A percentile compares a stretch with the other conserved stretches of the same genome.
Conservation (phyloP, 2,113 vertebrate genomes). For the Cromileptes altivelis region DNA sequence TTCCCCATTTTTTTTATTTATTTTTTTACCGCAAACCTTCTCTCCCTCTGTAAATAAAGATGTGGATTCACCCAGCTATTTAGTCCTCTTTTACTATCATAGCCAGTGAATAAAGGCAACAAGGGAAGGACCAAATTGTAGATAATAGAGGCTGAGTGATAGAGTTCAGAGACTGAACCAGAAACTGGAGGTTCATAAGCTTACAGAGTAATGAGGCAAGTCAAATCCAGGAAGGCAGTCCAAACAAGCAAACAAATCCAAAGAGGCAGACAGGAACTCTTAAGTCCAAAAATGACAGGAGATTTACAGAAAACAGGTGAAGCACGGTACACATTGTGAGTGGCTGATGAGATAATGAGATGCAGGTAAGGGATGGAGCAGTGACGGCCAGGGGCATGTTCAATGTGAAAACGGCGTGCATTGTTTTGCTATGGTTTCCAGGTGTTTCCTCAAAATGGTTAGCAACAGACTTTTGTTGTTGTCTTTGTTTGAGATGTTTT, state of each 20-base stretch:
- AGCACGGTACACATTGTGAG: background rate
- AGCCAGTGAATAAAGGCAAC: too few species aligned
- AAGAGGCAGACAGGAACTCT: background rate
- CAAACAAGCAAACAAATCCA: background rate
- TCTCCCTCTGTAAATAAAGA: conserved; percentile 13
- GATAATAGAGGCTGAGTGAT: background rate
- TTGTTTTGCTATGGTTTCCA: too few species aligned
- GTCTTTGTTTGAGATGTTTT: too few species aligned
- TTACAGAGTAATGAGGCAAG: background rate
- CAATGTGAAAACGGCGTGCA: too few species aligned
- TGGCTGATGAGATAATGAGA: background rate
- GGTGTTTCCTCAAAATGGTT: too few species aligned
- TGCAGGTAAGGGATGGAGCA: background rate
- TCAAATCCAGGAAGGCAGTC: background rate
- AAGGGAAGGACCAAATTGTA: background rate
- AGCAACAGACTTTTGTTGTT: too few species aligned
- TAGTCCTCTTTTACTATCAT: background rate
- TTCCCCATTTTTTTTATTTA: too few species aligned
- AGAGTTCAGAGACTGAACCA: background rate
- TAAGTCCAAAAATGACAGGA: background rate
- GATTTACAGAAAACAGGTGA: background rate
- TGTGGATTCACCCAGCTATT: conserved; percentile 18
- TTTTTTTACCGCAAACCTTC: background rate
- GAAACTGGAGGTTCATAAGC: background rate
- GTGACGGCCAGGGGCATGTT: background rate